Base-by-base conservation (phyloP, 2,113 vertebrate species). In the Albula goreensis region DNA sequence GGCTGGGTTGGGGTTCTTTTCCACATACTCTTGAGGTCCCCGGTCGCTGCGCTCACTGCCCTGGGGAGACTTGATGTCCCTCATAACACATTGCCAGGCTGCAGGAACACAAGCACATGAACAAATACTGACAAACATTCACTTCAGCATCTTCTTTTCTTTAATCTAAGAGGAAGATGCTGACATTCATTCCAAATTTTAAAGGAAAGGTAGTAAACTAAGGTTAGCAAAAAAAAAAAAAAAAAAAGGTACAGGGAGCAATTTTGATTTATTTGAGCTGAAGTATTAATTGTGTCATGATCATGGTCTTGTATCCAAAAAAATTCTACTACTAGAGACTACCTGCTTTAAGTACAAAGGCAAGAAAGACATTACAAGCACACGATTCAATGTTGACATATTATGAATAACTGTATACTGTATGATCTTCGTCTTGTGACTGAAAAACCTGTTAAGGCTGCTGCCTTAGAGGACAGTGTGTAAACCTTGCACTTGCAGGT, bases 51-150 rank as follows among this genome's bases (percentile, higher is more conserved):
- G 96, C 93, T 99, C 98, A 0, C 95, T 96, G 89, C 97, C 97
- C 90, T 97, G 95, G 90, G 97, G 96, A 90, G 95, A 97, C 91
- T 97, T 96, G 85, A 99, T 96, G 90, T 99, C 98, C 88, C 97
- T 96, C 89, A 99, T 96, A 91, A 99, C 98, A 84, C 96, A 97
- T 94, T 98, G 97, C 98, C 98, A 99, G 87, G 98, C 98, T 99
- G 90, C 2, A 5, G 66, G 86, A 83, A 51, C 85, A 25, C 19
- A 63, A 50, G 56, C 12, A 77, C 11, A 78, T 74, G 19, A 74
- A 74, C 5, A 50, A 19, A 8, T 22, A 12, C 80, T 81, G 51
- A 53, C 0, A 9, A 31, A 74, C 5, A 74, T 74, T 74, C 22
- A 31, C 70, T 9, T 31, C 63, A n/a, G 8, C 22, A 19, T n/a